These are phyloP conservation scores for Heterotis niloticus DNA, from an alignment of 2,113 vertebrate genomes.

Conservation along the genomic window DNA sequence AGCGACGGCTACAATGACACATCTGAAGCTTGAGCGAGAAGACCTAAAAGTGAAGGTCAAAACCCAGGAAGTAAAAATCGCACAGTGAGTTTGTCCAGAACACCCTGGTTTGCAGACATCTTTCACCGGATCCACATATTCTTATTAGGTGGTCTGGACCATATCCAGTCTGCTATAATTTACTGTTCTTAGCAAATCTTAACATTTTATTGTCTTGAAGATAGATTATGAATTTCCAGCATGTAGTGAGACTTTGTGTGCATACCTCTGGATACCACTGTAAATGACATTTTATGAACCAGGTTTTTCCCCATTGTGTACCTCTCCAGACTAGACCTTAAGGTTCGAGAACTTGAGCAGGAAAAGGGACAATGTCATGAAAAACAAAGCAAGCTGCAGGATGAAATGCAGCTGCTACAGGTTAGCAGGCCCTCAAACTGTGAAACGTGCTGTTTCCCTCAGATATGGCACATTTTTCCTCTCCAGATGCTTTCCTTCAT, in stretches of 20 bases:
- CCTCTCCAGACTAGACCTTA: constrained; percentile 46
- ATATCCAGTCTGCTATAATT: too few species aligned
- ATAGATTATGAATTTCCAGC: too few species aligned
- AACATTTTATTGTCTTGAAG: too few species aligned
- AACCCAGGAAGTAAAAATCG: constrained; percentile 42
- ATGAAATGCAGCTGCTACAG: constrained; percentile 55
- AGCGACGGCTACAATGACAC: constrained; percentile 51
- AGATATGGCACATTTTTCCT: background rate
- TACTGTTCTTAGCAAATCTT: too few species aligned
- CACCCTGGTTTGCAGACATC: background rate
- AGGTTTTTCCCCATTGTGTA: background rate
- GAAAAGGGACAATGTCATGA: constrained; percentile 25
- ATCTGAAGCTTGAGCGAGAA: constrained; percentile 46
- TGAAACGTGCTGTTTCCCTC: background rate
- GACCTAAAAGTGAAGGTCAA: constrained; percentile 35
- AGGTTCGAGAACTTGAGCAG: constrained; percentile 44
- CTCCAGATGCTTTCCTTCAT: background rate
- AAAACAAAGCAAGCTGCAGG: constrained; percentile 40
- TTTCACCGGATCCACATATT: background rate
- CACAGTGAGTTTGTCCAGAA: constrained; percentile 43
- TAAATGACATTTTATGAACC: background rate
- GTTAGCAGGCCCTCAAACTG: constrained; percentile 37
- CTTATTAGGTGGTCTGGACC: too few species aligned
- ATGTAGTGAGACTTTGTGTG: background rate
- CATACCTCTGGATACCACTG: background rate